Evolutionary conservation across 2,888 invertebrate species (phyloP).

Genomic region (Molorchus minor): DNA sequence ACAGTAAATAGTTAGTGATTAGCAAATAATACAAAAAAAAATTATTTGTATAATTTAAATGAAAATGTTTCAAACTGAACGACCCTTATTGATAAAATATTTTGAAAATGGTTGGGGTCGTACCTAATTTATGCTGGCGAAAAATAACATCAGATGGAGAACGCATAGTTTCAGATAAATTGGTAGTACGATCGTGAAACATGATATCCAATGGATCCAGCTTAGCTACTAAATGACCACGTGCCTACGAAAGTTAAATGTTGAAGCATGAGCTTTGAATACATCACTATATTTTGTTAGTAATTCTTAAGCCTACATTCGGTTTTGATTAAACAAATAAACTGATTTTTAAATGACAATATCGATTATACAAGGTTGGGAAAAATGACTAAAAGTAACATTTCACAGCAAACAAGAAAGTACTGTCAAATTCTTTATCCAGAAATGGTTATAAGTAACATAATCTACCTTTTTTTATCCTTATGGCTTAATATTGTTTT

Average conservation of each 20-base stretch:
- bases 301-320: not conserved
- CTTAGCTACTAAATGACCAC: conserved; percentile 93
- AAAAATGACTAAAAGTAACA: too few relatives aligned
- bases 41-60: not conserved
- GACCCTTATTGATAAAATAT: conserved; percentile 41
- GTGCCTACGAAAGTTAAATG: conserved; percentile 69
- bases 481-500: too few relatives aligned
- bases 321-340: not conserved
- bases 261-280: not conserved
- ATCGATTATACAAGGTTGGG: too few relatives aligned
- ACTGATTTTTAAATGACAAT: too few relatives aligned
- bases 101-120: conserved; percentile 53
- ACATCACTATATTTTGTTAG: not conserved
- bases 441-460: too few relatives aligned
- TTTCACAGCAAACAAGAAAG: too few relatives aligned
- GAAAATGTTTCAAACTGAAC: conserved; percentile 57
- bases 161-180: conserved; percentile 64
- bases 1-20: not conserved
- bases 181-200: conserved; percentile 67
- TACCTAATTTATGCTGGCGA: conserved; percentile 73
- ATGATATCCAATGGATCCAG: conserved; percentile 94
- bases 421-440: too few relatives aligned
- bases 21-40: not conserved
- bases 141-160: conserved; percentile 69
- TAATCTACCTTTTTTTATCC: too few relatives aligned